Conservation (phyloP, 2,113 vertebrate genomes). For the Dasypus novemcinctus region DNA sequence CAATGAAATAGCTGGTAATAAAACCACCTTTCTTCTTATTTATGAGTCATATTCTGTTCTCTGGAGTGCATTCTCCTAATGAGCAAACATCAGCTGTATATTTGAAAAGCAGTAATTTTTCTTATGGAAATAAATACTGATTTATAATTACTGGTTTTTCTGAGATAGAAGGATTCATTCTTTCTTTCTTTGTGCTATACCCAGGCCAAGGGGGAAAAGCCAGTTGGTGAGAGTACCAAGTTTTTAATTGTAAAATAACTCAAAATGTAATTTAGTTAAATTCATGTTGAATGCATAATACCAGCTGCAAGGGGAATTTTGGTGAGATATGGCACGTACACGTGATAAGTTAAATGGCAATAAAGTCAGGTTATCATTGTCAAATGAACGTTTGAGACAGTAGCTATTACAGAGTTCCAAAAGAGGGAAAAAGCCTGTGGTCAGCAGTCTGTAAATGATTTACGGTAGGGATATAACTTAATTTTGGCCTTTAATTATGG, state of each 20-base stretch:
- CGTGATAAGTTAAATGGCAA: background rate
- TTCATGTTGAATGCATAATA: background rate
- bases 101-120: constrained; percentile 69
- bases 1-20: constrained; percentile 65
- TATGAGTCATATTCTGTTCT: constrained; percentile 54
- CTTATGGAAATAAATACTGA: constrained; percentile 69
- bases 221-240: background rate
- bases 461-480: background rate
- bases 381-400: background rate
- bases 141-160: constrained; percentile 61
- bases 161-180: background rate
- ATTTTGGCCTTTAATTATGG: background rate
- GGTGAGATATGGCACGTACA: background rate
- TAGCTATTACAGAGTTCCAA: background rate
- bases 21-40: constrained; percentile 72
- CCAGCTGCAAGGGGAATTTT: background rate
- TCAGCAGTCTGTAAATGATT: background rate
- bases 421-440: background rate
- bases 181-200: constrained; percentile 25
- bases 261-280: constrained; percentile 35
- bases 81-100: constrained; percentile 72
- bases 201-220: background rate
- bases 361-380: background rate
- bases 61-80: constrained; percentile 69
- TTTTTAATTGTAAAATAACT: constrained; percentile 34